Evolutionary conservation across 2,797 vertebrate genomes (phyloP).

Genomic region (Fratercula arctica): DNA sequence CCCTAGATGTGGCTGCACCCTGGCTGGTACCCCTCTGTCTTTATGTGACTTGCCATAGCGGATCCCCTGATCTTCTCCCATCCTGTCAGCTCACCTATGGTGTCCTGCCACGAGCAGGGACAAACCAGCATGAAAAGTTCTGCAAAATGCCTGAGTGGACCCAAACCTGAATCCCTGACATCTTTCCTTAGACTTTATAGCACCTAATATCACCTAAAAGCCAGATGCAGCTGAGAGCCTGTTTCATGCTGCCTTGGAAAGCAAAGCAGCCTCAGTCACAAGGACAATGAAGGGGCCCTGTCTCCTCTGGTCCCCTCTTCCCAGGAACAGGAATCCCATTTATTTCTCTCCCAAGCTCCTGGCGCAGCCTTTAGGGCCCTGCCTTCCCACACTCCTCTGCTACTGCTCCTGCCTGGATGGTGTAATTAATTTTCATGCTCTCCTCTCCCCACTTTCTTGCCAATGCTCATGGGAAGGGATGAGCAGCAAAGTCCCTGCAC

Average conservation of each 20-base stretch:
- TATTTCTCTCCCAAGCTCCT: background rate
- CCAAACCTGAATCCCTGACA: background rate
- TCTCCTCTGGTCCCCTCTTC: background rate
- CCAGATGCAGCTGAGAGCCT: background rate
- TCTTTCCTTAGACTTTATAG: background rate
- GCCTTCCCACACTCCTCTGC: background rate
- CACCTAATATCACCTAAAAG: background rate
- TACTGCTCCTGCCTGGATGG: background rate
- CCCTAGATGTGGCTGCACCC: too few species aligned
- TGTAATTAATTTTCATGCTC: background rate
- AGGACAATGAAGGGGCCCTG: background rate
- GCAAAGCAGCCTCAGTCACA: background rate
- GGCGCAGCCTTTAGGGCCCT: background rate
- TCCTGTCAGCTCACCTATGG: background rate
- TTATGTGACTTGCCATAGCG: background rate
- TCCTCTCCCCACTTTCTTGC: background rate
- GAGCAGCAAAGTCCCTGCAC: background rate
- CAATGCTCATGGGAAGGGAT: background rate
- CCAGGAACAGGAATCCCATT: background rate
- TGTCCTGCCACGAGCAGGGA: fast-evolving
- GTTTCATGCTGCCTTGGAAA: background rate
- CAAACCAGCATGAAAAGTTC: background rate
- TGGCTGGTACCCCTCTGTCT: background rate
- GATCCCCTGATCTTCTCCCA: background rate
- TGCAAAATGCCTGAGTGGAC: background rate